Conservation (phyloP, 2,888 invertebrate species). For the Lysandra bellargus region DNA sequence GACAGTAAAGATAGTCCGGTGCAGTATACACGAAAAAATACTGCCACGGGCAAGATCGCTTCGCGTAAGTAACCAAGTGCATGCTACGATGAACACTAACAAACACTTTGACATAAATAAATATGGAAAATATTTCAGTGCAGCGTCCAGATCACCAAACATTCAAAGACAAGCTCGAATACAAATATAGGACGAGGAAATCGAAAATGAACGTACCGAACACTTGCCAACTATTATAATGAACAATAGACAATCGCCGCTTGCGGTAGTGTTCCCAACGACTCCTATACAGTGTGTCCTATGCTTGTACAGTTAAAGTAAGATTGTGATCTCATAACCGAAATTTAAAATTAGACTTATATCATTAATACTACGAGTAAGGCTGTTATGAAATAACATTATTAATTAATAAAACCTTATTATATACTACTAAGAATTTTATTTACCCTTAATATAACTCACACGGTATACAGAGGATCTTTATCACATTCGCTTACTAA, state of each 20-base stretch:
- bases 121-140: slow-evolving; percentile 74
- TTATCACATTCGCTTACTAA: slow-evolving; percentile 85
- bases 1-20: slow-evolving; percentile 57
- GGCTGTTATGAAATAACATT: slow-evolving; percentile 41
- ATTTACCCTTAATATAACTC: slow-evolving; percentile 46
- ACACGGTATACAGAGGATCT: slow-evolving; percentile 89
- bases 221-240: slow-evolving; percentile 71
- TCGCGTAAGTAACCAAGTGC: slow-evolving; percentile 75
- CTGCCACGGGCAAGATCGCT: slow-evolving; percentile 60
- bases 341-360: slow-evolving; percentile 45
- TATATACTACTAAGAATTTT: slow-evolving; percentile 33
- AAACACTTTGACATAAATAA: slow-evolving; percentile 57
- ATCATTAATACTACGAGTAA: slow-evolving; percentile 42
- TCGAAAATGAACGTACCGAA: slow-evolving; percentile 59
- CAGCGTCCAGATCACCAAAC: slow-evolving; percentile 63
- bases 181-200: slow-evolving; percentile 61
- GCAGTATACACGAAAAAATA: slow-evolving; percentile 55
- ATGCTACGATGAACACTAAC: slow-evolving; percentile 57
- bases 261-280: background rate
- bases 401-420: slow-evolving; percentile 42
- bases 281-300: slow-evolving; percentile 36
- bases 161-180: slow-evolving; percentile 54
- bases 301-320: slow-evolving; percentile 45
- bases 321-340: slow-evolving; percentile 67
- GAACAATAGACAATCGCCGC: slow-evolving; percentile 22